These are phyloP conservation scores for Dendrolimus pini DNA, from an alignment of 2,888 invertebrate genomes.

Conservation along the genomic window DNA sequence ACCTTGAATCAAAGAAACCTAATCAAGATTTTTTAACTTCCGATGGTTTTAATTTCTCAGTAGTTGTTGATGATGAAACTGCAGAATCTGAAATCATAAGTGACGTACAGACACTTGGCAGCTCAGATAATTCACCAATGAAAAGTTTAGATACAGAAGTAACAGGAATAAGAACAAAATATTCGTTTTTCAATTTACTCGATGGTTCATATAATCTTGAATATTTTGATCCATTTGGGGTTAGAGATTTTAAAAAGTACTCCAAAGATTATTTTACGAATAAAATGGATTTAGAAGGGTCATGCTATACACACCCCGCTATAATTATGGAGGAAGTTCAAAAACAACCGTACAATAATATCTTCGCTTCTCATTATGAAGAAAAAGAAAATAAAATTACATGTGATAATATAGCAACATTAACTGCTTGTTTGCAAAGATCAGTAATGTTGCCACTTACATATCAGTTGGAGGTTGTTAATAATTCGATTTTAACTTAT, in stretches of 20 bases:
- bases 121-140: conserved; percentile 37
- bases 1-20: conserved; percentile 31
- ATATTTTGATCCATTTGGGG: conserved; percentile 63
- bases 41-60: conserved; percentile 59
- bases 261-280: conserved; percentile 40
- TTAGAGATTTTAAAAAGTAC: conserved; percentile 41
- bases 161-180: conserved; percentile 21
- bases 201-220: conserved; percentile 67
- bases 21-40: conserved; percentile 49
- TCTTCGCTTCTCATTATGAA: conserved; percentile 48
- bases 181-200: conserved; percentile 59
- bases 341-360: conserved; percentile 58
- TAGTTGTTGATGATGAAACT: conserved; percentile 52
- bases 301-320: conserved; percentile 57
- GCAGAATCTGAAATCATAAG: conserved; percentile 33
- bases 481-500: conserved; percentile 83
- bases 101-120: conserved; percentile 27
- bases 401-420: conserved; percentile 60
- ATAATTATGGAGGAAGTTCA: conserved; percentile 57
- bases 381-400: conserved; percentile 39
- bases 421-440: conserved; percentile 79
- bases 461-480: conserved; percentile 82
- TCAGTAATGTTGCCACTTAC: conserved; percentile 82
- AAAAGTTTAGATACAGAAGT: conserved; percentile 26
- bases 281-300: conserved; percentile 40